Conservation (phyloP, 1,140 invertebrate genomes). For the Drosophila arawakana region DNA sequence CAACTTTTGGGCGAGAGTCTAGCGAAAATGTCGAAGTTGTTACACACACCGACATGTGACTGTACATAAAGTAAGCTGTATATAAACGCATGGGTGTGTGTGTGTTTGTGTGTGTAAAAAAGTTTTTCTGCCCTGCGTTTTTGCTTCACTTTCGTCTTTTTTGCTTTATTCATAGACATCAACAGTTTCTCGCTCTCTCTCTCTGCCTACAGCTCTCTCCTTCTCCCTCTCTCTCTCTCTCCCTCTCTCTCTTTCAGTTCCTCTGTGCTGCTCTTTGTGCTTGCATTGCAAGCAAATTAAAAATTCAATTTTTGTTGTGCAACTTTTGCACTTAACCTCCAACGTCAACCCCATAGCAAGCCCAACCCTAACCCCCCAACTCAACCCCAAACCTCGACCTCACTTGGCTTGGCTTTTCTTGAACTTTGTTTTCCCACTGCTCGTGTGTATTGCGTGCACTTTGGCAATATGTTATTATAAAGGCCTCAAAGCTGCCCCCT, state of each 20-base stretch:
- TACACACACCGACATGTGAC: neutral
- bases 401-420: slow-evolving; percentile 3
- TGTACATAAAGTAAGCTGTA: neutral
- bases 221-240: neutral
- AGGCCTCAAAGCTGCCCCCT: neutral
- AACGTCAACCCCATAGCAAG: neutral
- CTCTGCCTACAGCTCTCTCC: neutral
- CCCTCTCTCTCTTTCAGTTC: neutral
- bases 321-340: slow-evolving; percentile 54
- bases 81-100: neutral
- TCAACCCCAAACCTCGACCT: neutral
- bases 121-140: slow-evolving; percentile 19
- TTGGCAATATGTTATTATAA: slow-evolving; percentile 61
- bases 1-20: slow-evolving; percentile 23
- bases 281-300: slow-evolving; percentile 57
- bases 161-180: slow-evolving; percentile 35
- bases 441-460: slow-evolving; percentile 53
- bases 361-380: neutral
- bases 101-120: neutral
- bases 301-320: slow-evolving; percentile 67
- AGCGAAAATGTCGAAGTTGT: slow-evolving; percentile 19
- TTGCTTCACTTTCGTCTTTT: slow-evolving; percentile 18
- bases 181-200: slow-evolving; percentile 15
- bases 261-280: slow-evolving; percentile 15
- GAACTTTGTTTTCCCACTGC: slow-evolving; percentile 11